Evolutionary conservation across 64 coral and sea anemone genomes (phyloP), one percentile per base, ranked within the genome.

Genomic region (Montipora capricornis): DNA sequence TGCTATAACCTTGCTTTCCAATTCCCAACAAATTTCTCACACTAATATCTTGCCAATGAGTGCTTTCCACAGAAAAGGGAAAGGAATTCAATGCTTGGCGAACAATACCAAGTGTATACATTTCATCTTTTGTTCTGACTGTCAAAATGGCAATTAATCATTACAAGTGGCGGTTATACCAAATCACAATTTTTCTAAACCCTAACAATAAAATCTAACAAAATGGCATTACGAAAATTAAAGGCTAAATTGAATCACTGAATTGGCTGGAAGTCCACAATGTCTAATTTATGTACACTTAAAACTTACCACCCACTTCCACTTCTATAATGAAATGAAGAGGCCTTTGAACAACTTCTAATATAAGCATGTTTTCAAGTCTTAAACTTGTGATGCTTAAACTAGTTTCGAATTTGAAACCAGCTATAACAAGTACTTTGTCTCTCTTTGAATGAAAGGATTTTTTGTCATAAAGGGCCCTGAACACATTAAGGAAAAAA

Each of bases 321-420:
- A 85, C 66, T 13, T 85, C 82, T 22, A 85, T 85, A 22, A 85
- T 2, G n/a, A 85, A 85, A 15, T 49, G 82, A 68, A 85, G 62
- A 70, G 82, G 82, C n/a, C 82, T 15, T 85, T 71, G 11, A 7
- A 85, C 62, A n/a, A 85, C 64, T 22, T 85, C 82, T 49, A 85
- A 85, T 70, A 69, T 85, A 70, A 85, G 66, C 82, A 85, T 85
- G 6, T n/a, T 47, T 49, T 67, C 14, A 49, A 13, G 17, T 70
- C 7, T 49, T 19, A 10, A 10, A 85, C 70, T 37, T 85, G 69
- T 16, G 46, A 50, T 14, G 15, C 14, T 10, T 85, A 46, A 3
- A 20, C 44, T 20, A 6, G 8, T 70, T 70, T 17, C 8, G 49
- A 68, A 85, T 49, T 47, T 85, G 16, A 69, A 57, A 71, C 49